A percentile compares a stretch with the other conserved stretches of the same genome.
phyloP scores from a whole-genome alignment of 2,888 invertebrate species.

The Marronus borbonicus region DNA sequence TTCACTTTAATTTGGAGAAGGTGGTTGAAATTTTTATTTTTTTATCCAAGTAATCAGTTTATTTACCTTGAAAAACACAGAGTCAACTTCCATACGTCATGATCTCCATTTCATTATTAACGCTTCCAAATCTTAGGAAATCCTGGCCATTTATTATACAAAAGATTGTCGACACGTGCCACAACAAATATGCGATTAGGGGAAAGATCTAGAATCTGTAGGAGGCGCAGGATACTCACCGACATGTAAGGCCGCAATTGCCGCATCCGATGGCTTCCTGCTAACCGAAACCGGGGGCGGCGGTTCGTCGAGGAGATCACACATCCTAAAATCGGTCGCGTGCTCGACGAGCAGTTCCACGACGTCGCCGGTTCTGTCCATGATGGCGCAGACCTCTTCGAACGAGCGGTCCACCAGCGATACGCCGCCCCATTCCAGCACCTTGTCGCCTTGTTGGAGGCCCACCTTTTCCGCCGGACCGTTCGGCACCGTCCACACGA shows the following conservation, averaged over 20 bases:
- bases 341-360: constrained; percentile 91
- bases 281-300: constrained; percentile 70
- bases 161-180: too few relatives aligned
- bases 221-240: constrained; percentile 68
- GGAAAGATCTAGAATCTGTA: too few relatives aligned
- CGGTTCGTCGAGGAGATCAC: constrained; percentile 80
- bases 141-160: too few relatives aligned
- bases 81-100: too few relatives aligned
- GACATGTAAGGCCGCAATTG: constrained; percentile 74
- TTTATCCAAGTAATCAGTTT: too few relatives aligned
- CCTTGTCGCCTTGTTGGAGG: constrained; percentile 90
- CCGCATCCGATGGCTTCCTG: constrained; percentile 70
- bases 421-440: constrained; percentile 93
- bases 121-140: too few relatives aligned
- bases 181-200: too few relatives aligned
- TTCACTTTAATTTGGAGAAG: too few relatives aligned
- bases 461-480: constrained; percentile 94
- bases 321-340: constrained; percentile 81
- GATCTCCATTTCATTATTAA: too few relatives aligned
- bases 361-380: constrained; percentile 89
- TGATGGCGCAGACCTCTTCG: constrained; percentile 92
- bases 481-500: constrained; percentile 93
- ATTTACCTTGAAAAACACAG: too few relatives aligned
- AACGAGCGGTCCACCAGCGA: constrained; percentile 92
- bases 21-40: too few relatives aligned